phyloP scores from a whole-genome alignment of 2,888 invertebrate genomes.

The Cheilosia impressa region DNA sequence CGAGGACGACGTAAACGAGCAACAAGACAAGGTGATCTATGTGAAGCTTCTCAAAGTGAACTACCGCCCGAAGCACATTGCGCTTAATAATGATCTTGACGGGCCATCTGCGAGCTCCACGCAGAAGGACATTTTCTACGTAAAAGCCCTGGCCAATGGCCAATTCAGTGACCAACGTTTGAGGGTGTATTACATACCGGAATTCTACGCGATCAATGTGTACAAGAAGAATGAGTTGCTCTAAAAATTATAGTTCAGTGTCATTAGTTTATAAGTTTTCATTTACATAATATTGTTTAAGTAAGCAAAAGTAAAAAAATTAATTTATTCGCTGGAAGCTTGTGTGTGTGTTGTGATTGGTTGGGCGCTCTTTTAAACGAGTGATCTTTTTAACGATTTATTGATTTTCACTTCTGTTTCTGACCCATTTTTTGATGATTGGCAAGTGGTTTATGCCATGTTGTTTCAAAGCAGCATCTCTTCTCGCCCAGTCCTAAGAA shows the following conservation, averaged over 20 bases:
- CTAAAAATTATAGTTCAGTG: slow-evolving; percentile 5
- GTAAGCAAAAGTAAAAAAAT: slow-evolving; percentile 20
- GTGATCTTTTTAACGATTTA: slow-evolving; percentile 30
- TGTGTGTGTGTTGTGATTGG: slow-evolving; percentile 8
- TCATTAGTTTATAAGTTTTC: slow-evolving; percentile 35
- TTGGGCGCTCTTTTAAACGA: background rate
- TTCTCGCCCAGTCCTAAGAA: background rate
- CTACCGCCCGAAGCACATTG: slow-evolving; percentile 79
- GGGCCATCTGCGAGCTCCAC: slow-evolving; percentile 72
- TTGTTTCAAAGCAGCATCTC: background rate
- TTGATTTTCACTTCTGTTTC: slow-evolving; percentile 42
- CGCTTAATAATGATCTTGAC: slow-evolving; percentile 65
- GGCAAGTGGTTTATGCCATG: slow-evolving; percentile 13
- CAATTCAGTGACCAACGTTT: slow-evolving; percentile 81
- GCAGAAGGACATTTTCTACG: slow-evolving; percentile 81
- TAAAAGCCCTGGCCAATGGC: slow-evolving; percentile 80
- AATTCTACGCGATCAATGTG: slow-evolving; percentile 79
- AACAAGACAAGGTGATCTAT: slow-evolving; percentile 79
- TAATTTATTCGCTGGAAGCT: slow-evolving; percentile 54
- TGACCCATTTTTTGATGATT: slow-evolving; percentile 28
- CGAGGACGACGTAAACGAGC: slow-evolving; percentile 35
- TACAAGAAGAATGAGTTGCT: slow-evolving; percentile 44
- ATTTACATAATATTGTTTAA: slow-evolving; percentile 12
- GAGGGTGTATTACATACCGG: slow-evolving; percentile 80
- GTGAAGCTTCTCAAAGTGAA: slow-evolving; percentile 79